Evolutionary conservation across 2,113 vertebrate species (phyloP).

Genomic region (Rhabdornis inornatus): DNA sequence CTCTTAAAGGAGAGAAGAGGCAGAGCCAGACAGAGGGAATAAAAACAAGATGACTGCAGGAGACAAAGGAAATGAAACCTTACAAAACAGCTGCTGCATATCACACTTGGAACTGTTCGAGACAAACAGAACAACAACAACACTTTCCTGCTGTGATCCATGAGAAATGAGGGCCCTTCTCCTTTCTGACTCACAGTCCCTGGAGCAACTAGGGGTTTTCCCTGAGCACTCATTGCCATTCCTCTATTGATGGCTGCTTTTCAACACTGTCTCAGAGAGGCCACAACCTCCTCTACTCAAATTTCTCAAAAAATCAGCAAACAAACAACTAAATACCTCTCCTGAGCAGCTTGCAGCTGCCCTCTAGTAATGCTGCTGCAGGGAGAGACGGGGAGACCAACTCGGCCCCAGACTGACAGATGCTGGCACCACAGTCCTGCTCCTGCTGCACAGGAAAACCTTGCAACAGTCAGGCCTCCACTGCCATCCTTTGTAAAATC

Average conservation of each 20-base stretch:
- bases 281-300: not conserved
- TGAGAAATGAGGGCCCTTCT: not conserved
- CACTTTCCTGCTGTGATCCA: constrained; percentile 3
- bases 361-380: not conserved
- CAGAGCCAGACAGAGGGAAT: not conserved
- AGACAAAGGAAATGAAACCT: not conserved
- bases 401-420: not conserved
- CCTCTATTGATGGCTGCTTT: not conserved
- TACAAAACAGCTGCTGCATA: not conserved
- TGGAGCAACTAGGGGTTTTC: constrained; percentile 1
- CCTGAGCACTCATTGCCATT: not conserved
- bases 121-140: not conserved
- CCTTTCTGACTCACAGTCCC: constrained; percentile 8
- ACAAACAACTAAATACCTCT: not conserved
- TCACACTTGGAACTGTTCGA: not conserved
- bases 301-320: not conserved
- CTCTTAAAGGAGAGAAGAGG: not conserved
- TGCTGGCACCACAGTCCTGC: not conserved
- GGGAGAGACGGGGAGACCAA: not conserved
- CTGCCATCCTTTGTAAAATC: not conserved
- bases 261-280: not conserved
- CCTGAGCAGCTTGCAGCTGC: not conserved
- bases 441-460: not conserved
- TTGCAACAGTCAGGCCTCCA: not conserved
- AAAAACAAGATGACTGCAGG: not conserved